These are phyloP conservation scores for Dusona sp. DNA, from an alignment of 2,888 invertebrate genomes.

Conservation along the genomic window DNA sequence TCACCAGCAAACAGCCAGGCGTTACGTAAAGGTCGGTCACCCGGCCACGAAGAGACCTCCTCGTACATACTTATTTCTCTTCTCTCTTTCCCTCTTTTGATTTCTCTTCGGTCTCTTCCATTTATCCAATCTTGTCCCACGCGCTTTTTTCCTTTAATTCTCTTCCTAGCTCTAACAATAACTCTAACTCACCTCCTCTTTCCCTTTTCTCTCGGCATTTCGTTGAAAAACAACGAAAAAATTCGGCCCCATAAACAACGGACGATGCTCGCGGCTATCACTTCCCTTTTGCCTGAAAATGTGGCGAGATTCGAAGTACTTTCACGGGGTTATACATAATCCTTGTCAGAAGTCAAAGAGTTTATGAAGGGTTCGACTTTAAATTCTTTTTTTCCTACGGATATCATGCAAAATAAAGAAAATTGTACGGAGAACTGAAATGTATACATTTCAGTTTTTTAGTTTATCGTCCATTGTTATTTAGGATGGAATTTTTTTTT, in stretches of 20 bases:
- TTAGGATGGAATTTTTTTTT: background rate
- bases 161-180: constrained; percentile 28
- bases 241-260: background rate
- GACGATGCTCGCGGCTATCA: background rate
- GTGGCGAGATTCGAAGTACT: background rate
- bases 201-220: background rate
- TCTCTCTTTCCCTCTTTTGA: constrained; percentile 68
- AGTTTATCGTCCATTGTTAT: background rate
- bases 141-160: constrained; percentile 42
- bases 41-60: constrained; percentile 79
- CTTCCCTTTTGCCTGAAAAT: background rate
- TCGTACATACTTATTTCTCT: constrained; percentile 69
- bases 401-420: background rate
- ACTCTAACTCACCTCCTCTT: background rate
- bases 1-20: constrained; percentile 77
- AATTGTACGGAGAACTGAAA: background rate
- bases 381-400: background rate
- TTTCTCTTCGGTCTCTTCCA: constrained; percentile 17
- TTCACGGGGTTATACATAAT: background rate
- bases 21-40: constrained; percentile 85
- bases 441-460: background rate
- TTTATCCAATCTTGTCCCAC: constrained; percentile 20
- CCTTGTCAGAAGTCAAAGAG: background rate
- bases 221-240: background rate
- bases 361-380: background rate